Evolutionary conservation across 2,797 vertebrate genomes (phyloP), one percentile per base, ranked within the genome.

Genomic region (Zalophus californianus): DNA sequence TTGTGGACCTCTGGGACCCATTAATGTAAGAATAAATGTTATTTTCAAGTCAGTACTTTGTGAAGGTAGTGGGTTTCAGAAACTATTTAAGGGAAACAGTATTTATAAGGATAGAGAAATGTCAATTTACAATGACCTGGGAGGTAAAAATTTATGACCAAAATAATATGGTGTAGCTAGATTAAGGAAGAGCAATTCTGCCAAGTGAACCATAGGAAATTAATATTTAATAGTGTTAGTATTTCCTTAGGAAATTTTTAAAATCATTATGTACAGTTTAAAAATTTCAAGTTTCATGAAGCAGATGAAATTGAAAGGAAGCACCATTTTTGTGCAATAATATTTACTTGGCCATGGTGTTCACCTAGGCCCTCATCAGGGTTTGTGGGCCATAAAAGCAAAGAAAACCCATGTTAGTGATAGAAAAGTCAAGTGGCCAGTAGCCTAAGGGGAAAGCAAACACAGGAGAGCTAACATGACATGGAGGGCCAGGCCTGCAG

Each of bases 281-380:
- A 98, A 97, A 89, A 85, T 78, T 23, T 72, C 20, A 93, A 85
- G 16, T 92, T 97, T 80, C 75, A 68, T 35, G 68, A 85, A 93
- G 48, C 32, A 50, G 41, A 79, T 92, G 38, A 66, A 66, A 91
- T 80, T 72, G 21, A 93, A 94, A 94, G 0, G 0, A 82, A 92
- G n/a, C 20, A n/a, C n/a, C 3, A 29, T 75, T 72, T 38, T 66
- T 80, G 77, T 77, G 23, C 60, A 56, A n/a, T 44, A 35, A 66
- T 20, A 58, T 44, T 88, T 56, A 1, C n/a, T 79, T 13, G 20
- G 44, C 27, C 12, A 1, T 4, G 4, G n/a, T 29, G 5, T 88
- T 68, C 35, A 66, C 25, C 20, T 75, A 6, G 21, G 27, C 35
- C 83, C 83, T 78, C 64, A 56, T 4, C 52, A 58, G 64, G 14